phyloP scores from a whole-genome alignment of 1,140 invertebrate species.

The Drosophila insularis region DNA sequence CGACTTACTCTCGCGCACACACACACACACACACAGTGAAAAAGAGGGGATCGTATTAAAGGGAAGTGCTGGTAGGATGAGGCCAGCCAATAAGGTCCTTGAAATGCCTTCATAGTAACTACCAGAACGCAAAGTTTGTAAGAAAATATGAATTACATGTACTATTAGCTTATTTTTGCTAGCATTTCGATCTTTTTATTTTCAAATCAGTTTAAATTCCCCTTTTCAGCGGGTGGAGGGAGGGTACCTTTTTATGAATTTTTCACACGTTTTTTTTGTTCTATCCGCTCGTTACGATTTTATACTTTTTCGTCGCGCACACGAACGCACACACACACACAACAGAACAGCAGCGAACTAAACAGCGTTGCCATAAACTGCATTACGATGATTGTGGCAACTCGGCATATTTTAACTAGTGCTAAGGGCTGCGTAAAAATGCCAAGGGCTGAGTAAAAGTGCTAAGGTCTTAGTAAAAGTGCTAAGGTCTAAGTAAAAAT shows the following conservation, averaged over 20 bases:
- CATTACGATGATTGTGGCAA: background rate
- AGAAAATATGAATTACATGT: background rate
- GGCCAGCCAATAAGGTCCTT: conserved; percentile 52
- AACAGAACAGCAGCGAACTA: conserved; percentile 35
- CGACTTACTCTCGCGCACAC: conserved; percentile 12
- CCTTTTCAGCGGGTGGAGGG: conserved; percentile 9
- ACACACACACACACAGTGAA: conserved; percentile 18
- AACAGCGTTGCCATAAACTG: background rate
- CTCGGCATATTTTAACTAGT: background rate
- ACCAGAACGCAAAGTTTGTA: background rate
- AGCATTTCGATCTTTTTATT: background rate
- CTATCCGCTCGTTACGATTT: conserved; percentile 74
- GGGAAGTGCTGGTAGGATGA: conserved; percentile 7
- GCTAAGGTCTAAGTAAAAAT: no score
- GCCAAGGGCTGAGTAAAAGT: no score
- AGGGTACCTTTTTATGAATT: conserved; percentile 72
- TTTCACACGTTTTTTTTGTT: conserved; percentile 74
- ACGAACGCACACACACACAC: conserved; percentile 69
- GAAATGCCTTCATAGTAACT: conserved; percentile 28
- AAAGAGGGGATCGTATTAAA: conserved; percentile 28
- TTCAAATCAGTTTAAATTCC: conserved; percentile 24
- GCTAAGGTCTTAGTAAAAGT: no score
- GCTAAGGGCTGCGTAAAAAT: no score
- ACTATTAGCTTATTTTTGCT: conserved; percentile 2
- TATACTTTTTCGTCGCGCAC: conserved; percentile 76